These are phyloP conservation scores for Stenodera caucasica DNA, from an alignment of 2,888 invertebrate genomes.

Conservation along the genomic window DNA sequence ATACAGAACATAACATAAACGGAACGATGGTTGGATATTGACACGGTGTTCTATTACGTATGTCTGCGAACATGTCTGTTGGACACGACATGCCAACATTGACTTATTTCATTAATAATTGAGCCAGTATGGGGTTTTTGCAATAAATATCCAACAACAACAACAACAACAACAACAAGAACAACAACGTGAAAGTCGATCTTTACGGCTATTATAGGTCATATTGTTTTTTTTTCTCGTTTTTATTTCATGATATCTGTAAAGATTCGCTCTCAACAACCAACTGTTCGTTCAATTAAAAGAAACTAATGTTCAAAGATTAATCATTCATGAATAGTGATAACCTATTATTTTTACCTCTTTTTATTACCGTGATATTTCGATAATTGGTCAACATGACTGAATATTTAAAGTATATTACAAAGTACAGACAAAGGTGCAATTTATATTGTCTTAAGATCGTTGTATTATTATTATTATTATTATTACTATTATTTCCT, in stretches of 20 bases:
- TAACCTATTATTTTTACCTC: slow-evolving; percentile 12
- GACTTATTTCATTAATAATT: slow-evolving; percentile 27
- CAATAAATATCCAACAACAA: slow-evolving; percentile 14
- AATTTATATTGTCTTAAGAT: slow-evolving; percentile 54
- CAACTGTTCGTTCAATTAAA: slow-evolving; percentile 7
- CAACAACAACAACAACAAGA: neutral
- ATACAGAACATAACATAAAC: slow-evolving; percentile 14
- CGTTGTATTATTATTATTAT: slow-evolving; percentile 46
- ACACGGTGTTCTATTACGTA: slow-evolving; percentile 24
- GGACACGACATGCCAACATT: slow-evolving; percentile 21
- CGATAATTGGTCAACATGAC: slow-evolving; percentile 53
- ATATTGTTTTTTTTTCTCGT: neutral
- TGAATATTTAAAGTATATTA: slow-evolving; percentile 51
- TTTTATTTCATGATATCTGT: neutral
- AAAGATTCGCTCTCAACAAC: slow-evolving; percentile 4
- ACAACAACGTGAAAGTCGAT: slow-evolving; percentile 22
- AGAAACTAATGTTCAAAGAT: neutral
- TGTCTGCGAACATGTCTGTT: slow-evolving; percentile 26
- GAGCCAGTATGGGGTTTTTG: slow-evolving; percentile 19
- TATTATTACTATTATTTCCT: slow-evolving; percentile 54
- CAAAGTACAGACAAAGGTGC: slow-evolving; percentile 42
- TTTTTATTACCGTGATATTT: slow-evolving; percentile 14
- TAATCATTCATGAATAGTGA: slow-evolving; percentile 9
- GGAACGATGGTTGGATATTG: slow-evolving; percentile 20
- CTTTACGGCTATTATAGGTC: slow-evolving; percentile 4